Base-by-base conservation (phyloP, 2,797 vertebrate genomes). In the Artibeus jamaicensis region DNA sequence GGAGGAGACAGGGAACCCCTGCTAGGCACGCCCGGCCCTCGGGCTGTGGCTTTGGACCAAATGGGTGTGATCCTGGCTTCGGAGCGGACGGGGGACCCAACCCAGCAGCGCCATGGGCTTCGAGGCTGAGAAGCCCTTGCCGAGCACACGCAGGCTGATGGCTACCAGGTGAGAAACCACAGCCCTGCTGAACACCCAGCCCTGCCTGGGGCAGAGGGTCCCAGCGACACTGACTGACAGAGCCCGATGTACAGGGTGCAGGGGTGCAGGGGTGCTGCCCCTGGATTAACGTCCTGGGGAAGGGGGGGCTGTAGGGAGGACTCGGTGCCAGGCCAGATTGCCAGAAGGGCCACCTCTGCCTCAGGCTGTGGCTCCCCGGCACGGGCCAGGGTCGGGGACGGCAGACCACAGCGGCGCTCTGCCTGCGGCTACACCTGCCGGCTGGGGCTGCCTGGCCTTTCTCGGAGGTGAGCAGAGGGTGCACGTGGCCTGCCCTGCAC, bases 401-500 rank as follows among this genome's bases (percentile, higher is more conserved):
- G 59, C 9, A 26, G 59, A 65, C 29, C 15, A 7, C 14, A 8
- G 0, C 3, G 2, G 26, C 6, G 6, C 62, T 32, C 62, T 16
- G 29, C 62, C 62, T n/a, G 32, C 62, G n/a, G 32, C 6, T 11
- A 1, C 15, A 1, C 14, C 62, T 32, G 3, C 29, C 2, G 14
- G 62, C 32, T 65, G 6, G 14, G 6, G 62, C 32, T 32, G 14
- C 26, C 62, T 2, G 14, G 29, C 14, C 62, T 32, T 7, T 7
- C 2, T 14, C 62, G 14, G 12, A 26, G 24, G 24, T 4, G 34
- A 44, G 39, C 39, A 16, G 39, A 29, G 39, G 24, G 24, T 6
- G 24, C 24, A 4, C 12, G 2, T 29, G 67, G 67, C 22, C 2
- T 29, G 71, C 12, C 34, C 6, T 0, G 73, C 0, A 0, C n/a